Percentiles rank a stretch among this genome's conserved stretches.
Evolutionary conservation across 2,113 vertebrate genomes (phyloP).

Genomic region (Columbina picui): DNA sequence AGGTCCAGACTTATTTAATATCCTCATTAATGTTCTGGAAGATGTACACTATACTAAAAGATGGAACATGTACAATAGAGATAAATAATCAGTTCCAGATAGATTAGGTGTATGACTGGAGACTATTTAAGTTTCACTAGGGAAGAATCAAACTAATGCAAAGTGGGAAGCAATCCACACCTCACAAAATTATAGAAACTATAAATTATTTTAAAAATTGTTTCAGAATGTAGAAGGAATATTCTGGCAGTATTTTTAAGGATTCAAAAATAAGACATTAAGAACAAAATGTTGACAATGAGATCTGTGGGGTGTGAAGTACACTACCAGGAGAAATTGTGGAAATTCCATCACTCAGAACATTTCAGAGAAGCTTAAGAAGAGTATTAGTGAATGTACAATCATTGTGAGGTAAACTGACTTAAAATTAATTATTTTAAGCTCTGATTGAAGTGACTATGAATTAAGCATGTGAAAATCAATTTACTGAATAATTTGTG

Average conservation of each 20-base stretch:
- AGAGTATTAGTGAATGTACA: neutral
- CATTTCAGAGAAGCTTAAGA: neutral
- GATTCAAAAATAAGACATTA: neutral
- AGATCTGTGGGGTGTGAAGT: neutral
- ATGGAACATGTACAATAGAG: neutral
- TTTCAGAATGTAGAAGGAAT: neutral
- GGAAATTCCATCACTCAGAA: neutral
- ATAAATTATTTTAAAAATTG: neutral
- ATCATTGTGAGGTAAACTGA: neutral
- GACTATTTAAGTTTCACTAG: neutral
- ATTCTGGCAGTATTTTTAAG: neutral
- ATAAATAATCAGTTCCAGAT: neutral
- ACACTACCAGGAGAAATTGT: neutral
- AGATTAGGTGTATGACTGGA: neutral
- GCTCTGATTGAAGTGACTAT: neutral
- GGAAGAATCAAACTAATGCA: neutral
- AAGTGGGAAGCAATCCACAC: neutral
- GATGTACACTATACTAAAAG: neutral
- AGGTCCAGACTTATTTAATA: neutral
- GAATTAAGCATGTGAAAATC: neutral
- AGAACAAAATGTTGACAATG: neutral
- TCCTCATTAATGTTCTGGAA: neutral
- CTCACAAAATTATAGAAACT: neutral
- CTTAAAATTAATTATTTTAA: neutral
- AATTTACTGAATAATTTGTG: neutral